A percentile compares a stretch with the other conserved stretches of the same genome.
Evolutionary conservation across 1,140 invertebrate species (phyloP).

Genomic region (Drosophila punjabiensis): DNA sequence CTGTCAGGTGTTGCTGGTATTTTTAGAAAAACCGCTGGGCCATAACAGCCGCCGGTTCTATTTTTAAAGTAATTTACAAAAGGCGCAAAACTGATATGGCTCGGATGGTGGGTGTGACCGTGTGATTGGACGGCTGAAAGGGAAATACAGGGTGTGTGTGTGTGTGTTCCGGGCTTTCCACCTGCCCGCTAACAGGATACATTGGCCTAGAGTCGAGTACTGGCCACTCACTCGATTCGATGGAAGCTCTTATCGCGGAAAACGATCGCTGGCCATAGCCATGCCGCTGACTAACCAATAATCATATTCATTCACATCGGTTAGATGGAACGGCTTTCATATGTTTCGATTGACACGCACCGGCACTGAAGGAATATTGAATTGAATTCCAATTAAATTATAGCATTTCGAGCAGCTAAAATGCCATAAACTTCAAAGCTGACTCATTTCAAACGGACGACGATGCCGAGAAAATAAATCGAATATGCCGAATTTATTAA

Average conservation of each 20-base stretch:
- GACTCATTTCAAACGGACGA: conserved; percentile 33
- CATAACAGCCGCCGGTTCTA: conserved; percentile 76
- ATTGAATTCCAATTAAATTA: conserved; percentile 47
- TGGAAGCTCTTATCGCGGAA: conserved; percentile 34
- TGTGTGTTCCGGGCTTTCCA: conserved; percentile 37
- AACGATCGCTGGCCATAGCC: conserved; percentile 21
- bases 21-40: conserved; percentile 71
- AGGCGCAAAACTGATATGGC: conserved; percentile 27
- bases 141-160: conserved; percentile 1
- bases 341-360: conserved; percentile 35
- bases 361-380: conserved; percentile 25
- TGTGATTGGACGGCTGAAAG: conserved; percentile 11
- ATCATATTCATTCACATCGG: conserved; percentile 5
- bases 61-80: conserved; percentile 68
- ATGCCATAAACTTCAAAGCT: conserved; percentile 22
- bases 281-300: conserved; percentile 22
- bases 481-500: conserved; percentile 44
- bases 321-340: conserved; percentile 17
- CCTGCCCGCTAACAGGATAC: conserved; percentile 28
- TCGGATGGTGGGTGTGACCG: conserved; percentile 5
- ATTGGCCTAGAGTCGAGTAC: conserved; percentile 7
- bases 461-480: conserved; percentile 23
- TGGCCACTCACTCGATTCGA: conserved; percentile 17
- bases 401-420: conserved; percentile 23
- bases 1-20: conserved; percentile 59